Evolutionary conservation across 2,113 vertebrate genomes (phyloP).

Genomic region (Alethe diademata): DNA sequence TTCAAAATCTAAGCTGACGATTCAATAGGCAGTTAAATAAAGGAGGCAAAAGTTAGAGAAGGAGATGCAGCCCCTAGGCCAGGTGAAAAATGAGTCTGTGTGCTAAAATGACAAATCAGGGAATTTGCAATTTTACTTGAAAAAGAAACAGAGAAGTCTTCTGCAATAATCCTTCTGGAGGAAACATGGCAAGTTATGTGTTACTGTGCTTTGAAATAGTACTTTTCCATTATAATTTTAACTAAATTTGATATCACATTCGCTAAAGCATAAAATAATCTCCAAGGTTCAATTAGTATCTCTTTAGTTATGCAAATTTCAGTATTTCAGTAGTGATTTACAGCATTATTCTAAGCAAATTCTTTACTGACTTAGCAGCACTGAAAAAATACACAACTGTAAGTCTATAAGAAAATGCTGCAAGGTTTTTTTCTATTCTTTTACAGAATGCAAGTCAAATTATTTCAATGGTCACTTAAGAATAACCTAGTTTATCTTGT

Average conservation of each 20-base stretch:
- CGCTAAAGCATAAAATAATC: not conserved
- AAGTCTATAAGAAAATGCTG: not conserved
- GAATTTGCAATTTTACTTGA: not conserved
- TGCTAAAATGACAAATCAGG: not conserved
- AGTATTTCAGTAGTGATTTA: not conserved
- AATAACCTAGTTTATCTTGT: not conserved
- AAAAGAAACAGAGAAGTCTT: not conserved
- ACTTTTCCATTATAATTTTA: not conserved
- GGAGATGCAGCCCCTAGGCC: not conserved
- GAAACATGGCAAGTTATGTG: not conserved
- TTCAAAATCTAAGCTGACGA: not conserved
- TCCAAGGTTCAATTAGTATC: not conserved
- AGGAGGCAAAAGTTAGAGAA: not conserved
- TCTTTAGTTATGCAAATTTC: not conserved
- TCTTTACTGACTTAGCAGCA: not conserved
- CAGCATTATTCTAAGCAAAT: not conserved
- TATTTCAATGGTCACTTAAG: not conserved
- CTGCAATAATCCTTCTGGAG: not conserved
- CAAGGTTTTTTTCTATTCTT: not conserved
- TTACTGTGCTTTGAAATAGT: not conserved
- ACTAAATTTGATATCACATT: not conserved
- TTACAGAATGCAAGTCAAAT: not conserved
- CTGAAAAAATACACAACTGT: not conserved
- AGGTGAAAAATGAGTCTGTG: not conserved
- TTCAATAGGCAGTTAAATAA: not conserved